These are phyloP conservation scores for Hetaerina americana DNA, from an alignment of 1,140 invertebrate species.

Conservation along the genomic window DNA sequence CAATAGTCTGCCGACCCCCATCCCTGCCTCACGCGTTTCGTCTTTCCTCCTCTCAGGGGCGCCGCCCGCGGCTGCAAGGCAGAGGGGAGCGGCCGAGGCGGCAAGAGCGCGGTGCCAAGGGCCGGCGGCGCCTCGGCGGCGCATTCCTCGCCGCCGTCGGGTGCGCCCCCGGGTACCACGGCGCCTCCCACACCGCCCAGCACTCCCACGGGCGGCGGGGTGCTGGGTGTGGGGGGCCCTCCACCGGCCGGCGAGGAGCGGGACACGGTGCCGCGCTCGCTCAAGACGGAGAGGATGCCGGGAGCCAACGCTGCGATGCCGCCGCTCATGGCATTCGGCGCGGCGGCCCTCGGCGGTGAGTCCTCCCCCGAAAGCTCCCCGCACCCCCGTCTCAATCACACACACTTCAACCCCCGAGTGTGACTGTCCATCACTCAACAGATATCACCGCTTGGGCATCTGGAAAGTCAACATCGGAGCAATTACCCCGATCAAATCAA, in stretches of 20 bases:
- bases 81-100: no score
- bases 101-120: no score
- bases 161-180: no score
- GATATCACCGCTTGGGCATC: not conserved
- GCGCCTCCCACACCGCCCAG: conserved; percentile 15
- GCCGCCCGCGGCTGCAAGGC: no score
- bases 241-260: not conserved
- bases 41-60: no score
- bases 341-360: not conserved
- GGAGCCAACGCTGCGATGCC: not conserved
- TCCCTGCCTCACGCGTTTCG: no score
- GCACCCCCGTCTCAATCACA: no score
- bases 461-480: not conserved
- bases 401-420: no score
- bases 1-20: no score
- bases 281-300: not conserved
- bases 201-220: conserved; percentile 11
- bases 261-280: not conserved
- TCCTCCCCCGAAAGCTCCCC: no score
- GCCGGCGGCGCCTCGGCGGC: no score
- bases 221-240: not conserved
- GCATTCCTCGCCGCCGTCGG: no score
- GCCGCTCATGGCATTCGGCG: not conserved
- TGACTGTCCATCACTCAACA: not conserved
- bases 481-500: not conserved